A percentile compares a stretch with the other conserved stretches of the same genome.
Evolutionary conservation across 2,888 invertebrate genomes (phyloP).

Genomic region (Stenoptilia bipunctidactyla): DNA sequence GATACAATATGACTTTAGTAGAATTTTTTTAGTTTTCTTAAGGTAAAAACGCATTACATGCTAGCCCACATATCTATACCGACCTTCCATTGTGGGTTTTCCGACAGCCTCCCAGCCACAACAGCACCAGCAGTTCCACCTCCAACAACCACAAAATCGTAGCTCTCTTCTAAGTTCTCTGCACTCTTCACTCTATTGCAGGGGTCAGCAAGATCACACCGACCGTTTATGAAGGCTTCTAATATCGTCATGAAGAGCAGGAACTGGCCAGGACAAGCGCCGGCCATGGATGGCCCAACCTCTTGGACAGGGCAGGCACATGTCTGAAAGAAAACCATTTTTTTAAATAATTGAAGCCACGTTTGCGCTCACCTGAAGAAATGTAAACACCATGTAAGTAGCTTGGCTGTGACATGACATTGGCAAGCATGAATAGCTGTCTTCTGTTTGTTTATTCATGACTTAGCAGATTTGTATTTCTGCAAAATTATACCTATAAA

Average conservation of each 20-base stretch:
- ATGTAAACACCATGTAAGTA: no score
- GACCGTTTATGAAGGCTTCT: slow-evolving; percentile 72
- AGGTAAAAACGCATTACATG: no score
- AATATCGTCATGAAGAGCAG: slow-evolving; percentile 75
- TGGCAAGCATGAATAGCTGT: no score
- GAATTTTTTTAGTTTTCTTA: no score
- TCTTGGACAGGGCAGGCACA: slow-evolving; percentile 69
- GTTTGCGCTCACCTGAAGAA: no score
- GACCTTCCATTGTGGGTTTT: slow-evolving; percentile 75
- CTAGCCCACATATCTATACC: slow-evolving; percentile 4
- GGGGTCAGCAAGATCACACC: slow-evolving; percentile 70
- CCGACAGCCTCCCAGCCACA: slow-evolving; percentile 75
- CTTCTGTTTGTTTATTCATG: no score
- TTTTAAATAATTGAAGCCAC: no score
- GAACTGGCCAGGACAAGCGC: slow-evolving; percentile 71
- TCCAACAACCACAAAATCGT: slow-evolving; percentile 77
- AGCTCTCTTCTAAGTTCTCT: slow-evolving; percentile 48
- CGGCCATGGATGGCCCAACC: slow-evolving; percentile 69
- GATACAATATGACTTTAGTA: no score
- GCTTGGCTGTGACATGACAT: no score
- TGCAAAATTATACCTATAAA: no score
- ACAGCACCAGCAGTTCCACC: slow-evolving; percentile 77
- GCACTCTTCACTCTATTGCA: slow-evolving; percentile 63
- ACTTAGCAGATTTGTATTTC: no score
- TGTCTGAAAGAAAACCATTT: slow-evolving; percentile 31